These are phyloP conservation scores for Sorex araneus DNA, from an alignment of 2,113 vertebrate species.

Conservation along the genomic window DNA sequence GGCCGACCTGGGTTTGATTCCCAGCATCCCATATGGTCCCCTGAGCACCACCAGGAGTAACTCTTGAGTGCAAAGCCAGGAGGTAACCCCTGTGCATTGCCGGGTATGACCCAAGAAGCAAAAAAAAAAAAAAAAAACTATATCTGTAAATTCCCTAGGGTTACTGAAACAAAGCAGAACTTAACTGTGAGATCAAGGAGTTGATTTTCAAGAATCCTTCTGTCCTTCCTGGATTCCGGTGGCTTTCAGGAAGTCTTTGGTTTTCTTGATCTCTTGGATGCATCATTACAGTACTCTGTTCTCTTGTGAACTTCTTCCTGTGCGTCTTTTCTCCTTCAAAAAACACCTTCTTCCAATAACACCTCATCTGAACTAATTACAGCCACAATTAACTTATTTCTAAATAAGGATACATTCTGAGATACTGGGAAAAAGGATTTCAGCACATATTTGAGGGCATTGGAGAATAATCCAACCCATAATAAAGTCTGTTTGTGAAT, in stretches of 20 bases:
- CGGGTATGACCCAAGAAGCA: no score
- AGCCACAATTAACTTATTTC: neutral
- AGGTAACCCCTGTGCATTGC: no score
- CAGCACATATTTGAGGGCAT: neutral
- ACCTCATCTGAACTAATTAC: neutral
- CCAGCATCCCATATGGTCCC: no score
- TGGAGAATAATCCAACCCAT: neutral
- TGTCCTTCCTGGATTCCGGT: neutral
- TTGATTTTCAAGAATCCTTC: neutral
- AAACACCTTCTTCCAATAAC: neutral
- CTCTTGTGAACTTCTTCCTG: neutral
- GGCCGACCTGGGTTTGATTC: no score
- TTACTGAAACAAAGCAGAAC: neutral
- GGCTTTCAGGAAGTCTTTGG: neutral
- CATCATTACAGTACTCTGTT: neutral
- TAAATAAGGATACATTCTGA: neutral
- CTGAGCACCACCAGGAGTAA: no score
- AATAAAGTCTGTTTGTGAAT: slow-evolving; percentile 22
- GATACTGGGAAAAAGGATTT: neutral
- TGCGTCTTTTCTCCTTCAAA: neutral
- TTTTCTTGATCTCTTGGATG: neutral
- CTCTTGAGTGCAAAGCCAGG: no score
- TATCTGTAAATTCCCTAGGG: neutral
- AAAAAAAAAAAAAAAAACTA: no score
- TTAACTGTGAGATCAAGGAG: neutral